These are phyloP conservation scores for Entomobrya multifasciata DNA, from an alignment of 2,888 invertebrate species.

Conservation along the genomic window DNA sequence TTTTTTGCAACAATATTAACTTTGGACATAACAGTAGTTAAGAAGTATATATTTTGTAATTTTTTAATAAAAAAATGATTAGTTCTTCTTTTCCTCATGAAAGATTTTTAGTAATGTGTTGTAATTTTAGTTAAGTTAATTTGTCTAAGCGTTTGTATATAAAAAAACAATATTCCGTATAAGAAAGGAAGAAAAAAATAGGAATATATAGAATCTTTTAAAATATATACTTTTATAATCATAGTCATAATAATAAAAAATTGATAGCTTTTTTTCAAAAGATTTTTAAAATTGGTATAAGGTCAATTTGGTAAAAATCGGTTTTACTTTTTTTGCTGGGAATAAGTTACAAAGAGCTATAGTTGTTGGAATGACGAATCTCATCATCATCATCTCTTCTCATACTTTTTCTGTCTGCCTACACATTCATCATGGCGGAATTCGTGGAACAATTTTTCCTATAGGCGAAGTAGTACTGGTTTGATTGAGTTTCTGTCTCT, in stretches of 20 bases:
- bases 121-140: background rate
- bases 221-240: background rate
- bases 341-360: slow-evolving; percentile 41
- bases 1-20: slow-evolving; percentile 12
- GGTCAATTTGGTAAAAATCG: background rate
- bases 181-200: slow-evolving; percentile 42
- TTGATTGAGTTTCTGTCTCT: slow-evolving; percentile 49
- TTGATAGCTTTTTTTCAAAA: slow-evolving; percentile 5
- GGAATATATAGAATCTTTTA: slow-evolving; percentile 37
- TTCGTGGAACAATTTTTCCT: slow-evolving; percentile 54
- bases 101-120: slow-evolving; percentile 44
- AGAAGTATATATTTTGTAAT: background rate
- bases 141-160: slow-evolving; percentile 36
- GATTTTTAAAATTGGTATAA: background rate
- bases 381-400: slow-evolving; percentile 68
- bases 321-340: slow-evolving; percentile 28
- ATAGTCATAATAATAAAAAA: background rate
- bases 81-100: slow-evolving; percentile 17
- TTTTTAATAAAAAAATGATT: background rate
- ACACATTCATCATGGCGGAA: slow-evolving; percentile 52
- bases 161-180: slow-evolving; percentile 19
- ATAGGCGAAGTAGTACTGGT: slow-evolving; percentile 55
- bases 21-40: slow-evolving; percentile 8
- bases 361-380: slow-evolving; percentile 72
- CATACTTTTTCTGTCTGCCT: slow-evolving; percentile 56